Conservation (phyloP, 2,888 invertebrate genomes). For the Petrolisthes manimaculis region DNA sequence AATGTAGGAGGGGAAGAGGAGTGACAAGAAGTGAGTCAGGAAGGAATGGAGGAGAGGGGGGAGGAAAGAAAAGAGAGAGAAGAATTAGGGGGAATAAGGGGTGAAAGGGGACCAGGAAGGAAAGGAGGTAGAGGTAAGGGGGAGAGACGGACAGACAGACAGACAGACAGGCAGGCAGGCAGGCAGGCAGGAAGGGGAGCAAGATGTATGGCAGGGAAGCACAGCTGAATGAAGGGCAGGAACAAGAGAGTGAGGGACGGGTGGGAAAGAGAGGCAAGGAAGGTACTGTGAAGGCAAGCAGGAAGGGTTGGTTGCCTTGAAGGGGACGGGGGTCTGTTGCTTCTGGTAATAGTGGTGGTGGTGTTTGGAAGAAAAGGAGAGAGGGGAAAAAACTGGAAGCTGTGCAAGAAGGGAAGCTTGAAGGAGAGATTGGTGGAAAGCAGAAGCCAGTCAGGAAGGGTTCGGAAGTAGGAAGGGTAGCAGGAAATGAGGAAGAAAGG, state of each 20-base stretch:
- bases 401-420: not conserved
- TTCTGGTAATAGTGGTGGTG: too few relatives aligned
- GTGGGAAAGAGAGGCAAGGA: not conserved
- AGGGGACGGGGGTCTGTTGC: too few relatives aligned
- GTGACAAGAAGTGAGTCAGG: not conserved
- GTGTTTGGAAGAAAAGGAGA: not conserved
- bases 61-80: not conserved
- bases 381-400: not conserved
- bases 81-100: not conserved
- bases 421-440: not conserved
- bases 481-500: not conserved
- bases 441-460: not conserved
- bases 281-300: not conserved
- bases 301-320: not conserved
- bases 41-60: not conserved
- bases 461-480: not conserved
- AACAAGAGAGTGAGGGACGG: not conserved
- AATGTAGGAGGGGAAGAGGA: not conserved
- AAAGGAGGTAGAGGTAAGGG: not conserved
- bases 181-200: not conserved
- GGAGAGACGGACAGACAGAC: slow-evolving; percentile 2
- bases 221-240: not conserved
- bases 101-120: not conserved
- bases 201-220: not conserved
- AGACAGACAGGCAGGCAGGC: slow-evolving; percentile 8